These are phyloP conservation scores for Ladona fulva DNA, from an alignment of 1,140 invertebrate species.

Conservation along the genomic window DNA sequence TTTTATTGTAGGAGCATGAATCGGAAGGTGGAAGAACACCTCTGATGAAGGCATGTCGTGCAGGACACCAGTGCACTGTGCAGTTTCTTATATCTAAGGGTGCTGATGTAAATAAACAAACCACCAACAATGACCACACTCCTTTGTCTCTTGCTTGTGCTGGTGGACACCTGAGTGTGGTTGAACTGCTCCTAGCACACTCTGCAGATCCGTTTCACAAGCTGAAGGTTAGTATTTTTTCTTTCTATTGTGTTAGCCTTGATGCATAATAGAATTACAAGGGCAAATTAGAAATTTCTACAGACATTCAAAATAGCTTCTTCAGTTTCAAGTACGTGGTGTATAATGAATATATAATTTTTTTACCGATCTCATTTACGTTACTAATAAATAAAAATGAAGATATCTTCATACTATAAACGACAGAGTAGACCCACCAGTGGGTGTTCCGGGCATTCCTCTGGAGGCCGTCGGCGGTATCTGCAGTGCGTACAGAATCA, in stretches of 20 bases:
- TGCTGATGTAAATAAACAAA: constrained; percentile 88
- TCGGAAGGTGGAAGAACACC: constrained; percentile 92
- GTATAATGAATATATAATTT: no score
- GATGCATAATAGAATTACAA: no score
- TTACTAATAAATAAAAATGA: no score
- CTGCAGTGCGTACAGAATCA: constrained; percentile 55
- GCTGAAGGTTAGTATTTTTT: constrained; percentile 59
- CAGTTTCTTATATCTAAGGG: constrained; percentile 90
- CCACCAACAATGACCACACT: constrained; percentile 96
- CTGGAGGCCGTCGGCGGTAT: constrained; percentile 30
- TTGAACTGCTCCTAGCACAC: constrained; percentile 80
- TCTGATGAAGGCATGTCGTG: constrained; percentile 97
- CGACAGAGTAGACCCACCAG: constrained; percentile 14
- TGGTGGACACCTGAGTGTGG: constrained; percentile 86
- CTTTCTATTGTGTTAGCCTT: background rate
- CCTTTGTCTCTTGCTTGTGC: constrained; percentile 94
- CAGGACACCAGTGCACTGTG: constrained; percentile 96
- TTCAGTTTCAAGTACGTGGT: no score
- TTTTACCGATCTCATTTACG: no score
- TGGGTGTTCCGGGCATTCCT: constrained; percentile 18
- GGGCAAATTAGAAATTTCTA: no score
- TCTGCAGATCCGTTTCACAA: constrained; percentile 93
- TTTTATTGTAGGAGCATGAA: constrained; percentile 62
- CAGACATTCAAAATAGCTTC: no score
- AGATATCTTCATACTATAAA: no score